phyloP scores from a whole-genome alignment of 2,113 vertebrate species.

The Castor canadensis region DNA sequence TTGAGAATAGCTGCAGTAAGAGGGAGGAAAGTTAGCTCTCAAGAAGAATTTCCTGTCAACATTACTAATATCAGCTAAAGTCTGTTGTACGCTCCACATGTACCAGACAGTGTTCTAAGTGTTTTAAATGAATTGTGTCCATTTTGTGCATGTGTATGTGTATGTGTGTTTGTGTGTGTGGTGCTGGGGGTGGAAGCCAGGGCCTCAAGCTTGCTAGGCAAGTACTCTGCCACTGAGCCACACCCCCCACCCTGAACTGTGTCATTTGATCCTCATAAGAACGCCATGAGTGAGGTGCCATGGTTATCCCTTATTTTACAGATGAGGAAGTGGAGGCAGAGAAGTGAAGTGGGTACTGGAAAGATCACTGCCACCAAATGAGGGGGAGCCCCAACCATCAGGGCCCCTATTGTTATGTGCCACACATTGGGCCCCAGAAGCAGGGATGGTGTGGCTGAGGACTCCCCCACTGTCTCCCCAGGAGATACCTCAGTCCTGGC shows the following conservation, averaged over 20 bases:
- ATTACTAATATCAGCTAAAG: neutral
- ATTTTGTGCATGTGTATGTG: neutral
- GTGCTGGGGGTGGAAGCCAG: no score
- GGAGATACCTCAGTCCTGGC: constrained; percentile 93
- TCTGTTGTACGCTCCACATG: accelerated
- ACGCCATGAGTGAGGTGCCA: accelerated
- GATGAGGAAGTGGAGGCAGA: neutral
- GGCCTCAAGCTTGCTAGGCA: neutral
- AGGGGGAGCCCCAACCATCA: neutral
- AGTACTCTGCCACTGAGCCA: neutral
- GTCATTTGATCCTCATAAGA: neutral
- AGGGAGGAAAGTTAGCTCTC: neutral
- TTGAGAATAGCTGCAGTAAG: neutral
- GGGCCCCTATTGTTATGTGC: neutral
- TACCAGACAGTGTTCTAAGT: neutral
- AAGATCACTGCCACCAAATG: neutral
- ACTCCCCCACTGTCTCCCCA: constrained; percentile 59
- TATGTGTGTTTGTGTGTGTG: neutral
- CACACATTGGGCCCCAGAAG: neutral
- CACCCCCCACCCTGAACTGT: neutral
- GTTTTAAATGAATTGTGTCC: neutral
- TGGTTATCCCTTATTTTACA: neutral
- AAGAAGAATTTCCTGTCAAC: neutral
- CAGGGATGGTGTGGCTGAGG: neutral
- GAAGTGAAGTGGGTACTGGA: neutral